phyloP scores from a whole-genome alignment of 1,140 invertebrate genomes.

The Leptoteleia sp. region DNA sequence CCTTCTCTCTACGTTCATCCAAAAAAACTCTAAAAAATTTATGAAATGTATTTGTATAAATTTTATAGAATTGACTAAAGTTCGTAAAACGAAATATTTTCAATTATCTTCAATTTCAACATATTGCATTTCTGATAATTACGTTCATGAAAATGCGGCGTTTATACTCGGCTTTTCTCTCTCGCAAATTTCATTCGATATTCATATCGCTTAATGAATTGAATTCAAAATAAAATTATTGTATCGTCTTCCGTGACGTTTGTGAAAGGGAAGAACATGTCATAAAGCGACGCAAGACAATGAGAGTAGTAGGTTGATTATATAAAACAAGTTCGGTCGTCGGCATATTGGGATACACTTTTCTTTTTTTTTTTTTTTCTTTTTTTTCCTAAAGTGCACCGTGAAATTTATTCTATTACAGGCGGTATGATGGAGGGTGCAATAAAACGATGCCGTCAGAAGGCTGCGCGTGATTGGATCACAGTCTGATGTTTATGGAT shows the following conservation, averaged over 20 bases:
- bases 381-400: conserved; percentile 61
- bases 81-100: no score
- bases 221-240: conserved; percentile 32
- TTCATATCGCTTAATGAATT: conserved; percentile 18
- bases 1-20: no score
- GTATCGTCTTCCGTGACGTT: conserved; percentile 15
- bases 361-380: no score
- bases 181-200: no score
- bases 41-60: no score
- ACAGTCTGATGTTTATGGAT: conserved; percentile 66
- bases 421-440: conserved; percentile 43
- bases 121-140: no score
- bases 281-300: conserved; percentile 32
- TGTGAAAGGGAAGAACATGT: conserved; percentile 19
- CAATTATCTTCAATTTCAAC: no score
- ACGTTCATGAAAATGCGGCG: no score
- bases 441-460: conserved; percentile 65
- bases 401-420: conserved; percentile 63
- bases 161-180: background rate
- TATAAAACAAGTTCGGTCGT: conserved; percentile 49
- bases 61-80: no score
- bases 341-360: conserved; percentile 39
- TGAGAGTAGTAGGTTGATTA: conserved; percentile 48
- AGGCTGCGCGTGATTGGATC: conserved; percentile 65
- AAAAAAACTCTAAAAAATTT: no score